phyloP scores from a whole-genome alignment of 2,113 vertebrate genomes.

The Pteronura brasiliensis region DNA sequence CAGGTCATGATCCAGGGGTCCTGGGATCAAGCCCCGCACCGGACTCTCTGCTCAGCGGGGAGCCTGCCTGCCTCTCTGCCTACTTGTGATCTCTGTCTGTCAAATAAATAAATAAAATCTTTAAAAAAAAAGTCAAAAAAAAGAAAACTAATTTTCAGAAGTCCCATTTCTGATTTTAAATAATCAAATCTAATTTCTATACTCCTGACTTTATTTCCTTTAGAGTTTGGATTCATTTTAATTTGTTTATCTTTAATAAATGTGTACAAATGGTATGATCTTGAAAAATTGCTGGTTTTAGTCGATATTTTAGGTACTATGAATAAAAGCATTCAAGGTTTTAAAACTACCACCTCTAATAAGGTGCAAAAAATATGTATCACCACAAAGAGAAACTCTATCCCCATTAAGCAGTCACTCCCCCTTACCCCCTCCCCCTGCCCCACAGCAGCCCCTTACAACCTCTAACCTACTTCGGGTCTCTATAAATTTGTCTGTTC shows the following conservation, averaged over 20 bases:
- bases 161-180: background rate
- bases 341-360: background rate
- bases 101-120: too few relatives aligned
- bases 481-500: background rate
- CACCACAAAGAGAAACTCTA: background rate
- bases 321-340: background rate
- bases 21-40: too few relatives aligned
- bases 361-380: background rate
- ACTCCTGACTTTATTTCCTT: background rate
- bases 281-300: background rate
- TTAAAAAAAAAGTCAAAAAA: background rate
- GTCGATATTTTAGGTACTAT: conserved; percentile 21
- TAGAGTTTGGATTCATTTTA: background rate
- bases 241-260: background rate
- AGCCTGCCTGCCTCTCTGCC: too few relatives aligned
- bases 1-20: too few relatives aligned
- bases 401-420: background rate
- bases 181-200: background rate
- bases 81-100: too few relatives aligned
- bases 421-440: background rate
- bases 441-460: background rate
- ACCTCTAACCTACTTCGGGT: background rate
- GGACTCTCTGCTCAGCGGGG: too few relatives aligned
- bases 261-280: background rate
- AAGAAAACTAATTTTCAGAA: background rate